Percentiles rank a stretch among this genome's conserved stretches.
phyloP scores from a whole-genome alignment of 2,888 invertebrate genomes.

The Linhomoeus sp. region DNA sequence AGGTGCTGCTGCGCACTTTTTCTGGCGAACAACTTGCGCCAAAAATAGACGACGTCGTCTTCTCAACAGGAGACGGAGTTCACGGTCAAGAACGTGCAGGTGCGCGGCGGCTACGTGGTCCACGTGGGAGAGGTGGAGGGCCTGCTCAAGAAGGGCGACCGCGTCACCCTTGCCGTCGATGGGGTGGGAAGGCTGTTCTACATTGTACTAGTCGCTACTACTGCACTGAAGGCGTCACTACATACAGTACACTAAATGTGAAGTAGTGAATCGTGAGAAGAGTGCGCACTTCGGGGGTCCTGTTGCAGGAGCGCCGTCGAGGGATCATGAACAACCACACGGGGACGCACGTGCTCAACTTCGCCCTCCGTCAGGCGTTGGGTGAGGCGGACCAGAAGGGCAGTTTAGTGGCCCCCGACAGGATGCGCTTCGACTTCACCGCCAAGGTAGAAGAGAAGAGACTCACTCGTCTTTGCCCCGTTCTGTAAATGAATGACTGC shows the following conservation, averaged over 20 bases:
- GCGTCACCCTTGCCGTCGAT: constrained; percentile 58
- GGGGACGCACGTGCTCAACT: constrained; percentile 89
- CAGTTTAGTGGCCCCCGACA: constrained; percentile 87
- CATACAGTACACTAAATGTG: no score
- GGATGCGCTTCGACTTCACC: constrained; percentile 88
- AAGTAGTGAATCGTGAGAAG: no score
- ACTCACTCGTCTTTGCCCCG: no score
- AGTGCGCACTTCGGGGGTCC: no score
- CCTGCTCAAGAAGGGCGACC: constrained; percentile 59
- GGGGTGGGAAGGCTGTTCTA: constrained; percentile 32
- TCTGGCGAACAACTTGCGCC: not conserved
- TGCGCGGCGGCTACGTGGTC: constrained; percentile 81
- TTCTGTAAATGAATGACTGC: no score
- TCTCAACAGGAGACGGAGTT: constrained; percentile 50
- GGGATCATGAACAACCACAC: constrained; percentile 97
- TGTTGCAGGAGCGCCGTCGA: constrained; percentile 47
- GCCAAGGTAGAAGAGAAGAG: no score
- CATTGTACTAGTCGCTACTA: no score
- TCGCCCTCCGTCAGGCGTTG: constrained; percentile 52
- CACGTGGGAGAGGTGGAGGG: constrained; percentile 78
- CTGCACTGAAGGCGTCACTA: no score
- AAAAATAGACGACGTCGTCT: not conserved
- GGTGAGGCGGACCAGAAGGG: constrained; percentile 81
- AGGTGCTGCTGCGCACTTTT: constrained; percentile 31
- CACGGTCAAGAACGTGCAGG: constrained; percentile 72